Percentiles rank a stretch among this genome's conserved stretches.
phyloP scores from a whole-genome alignment of 2,797 vertebrate species.

The Dromococcyx pavoninus region DNA sequence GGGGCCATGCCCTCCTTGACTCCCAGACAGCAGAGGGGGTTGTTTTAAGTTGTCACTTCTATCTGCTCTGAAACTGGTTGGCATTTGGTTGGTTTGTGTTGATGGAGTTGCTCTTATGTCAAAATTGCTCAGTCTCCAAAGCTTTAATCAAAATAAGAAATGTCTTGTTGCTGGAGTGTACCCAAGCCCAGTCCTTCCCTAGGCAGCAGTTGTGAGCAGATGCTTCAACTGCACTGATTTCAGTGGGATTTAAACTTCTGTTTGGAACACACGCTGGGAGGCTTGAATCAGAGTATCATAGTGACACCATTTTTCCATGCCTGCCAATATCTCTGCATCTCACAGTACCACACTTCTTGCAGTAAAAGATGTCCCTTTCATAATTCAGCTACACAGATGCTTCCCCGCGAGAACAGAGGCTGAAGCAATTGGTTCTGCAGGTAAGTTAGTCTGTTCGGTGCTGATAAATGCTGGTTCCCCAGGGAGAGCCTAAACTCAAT shows the following conservation, averaged over 20 bases:
- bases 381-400: neutral
- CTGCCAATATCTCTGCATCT: neutral
- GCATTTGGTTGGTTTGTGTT: neutral
- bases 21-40: neutral
- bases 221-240: neutral
- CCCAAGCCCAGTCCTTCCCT: neutral
- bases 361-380: neutral
- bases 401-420: neutral
- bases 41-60: neutral
- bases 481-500: neutral
- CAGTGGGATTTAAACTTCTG: neutral
- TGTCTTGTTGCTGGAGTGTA: fast-evolving
- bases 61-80: neutral
- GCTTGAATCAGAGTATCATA: neutral
- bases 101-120: neutral
- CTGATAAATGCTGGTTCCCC: neutral
- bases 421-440: neutral
- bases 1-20: neutral
- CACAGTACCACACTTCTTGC: neutral
- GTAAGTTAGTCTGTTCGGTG: neutral
- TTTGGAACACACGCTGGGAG: neutral
- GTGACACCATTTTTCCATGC: neutral
- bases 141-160: neutral
- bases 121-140: neutral
- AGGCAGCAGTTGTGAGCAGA: neutral